Conservation (phyloP, 2,113 vertebrate species). For the Saguinus midas region DNA sequence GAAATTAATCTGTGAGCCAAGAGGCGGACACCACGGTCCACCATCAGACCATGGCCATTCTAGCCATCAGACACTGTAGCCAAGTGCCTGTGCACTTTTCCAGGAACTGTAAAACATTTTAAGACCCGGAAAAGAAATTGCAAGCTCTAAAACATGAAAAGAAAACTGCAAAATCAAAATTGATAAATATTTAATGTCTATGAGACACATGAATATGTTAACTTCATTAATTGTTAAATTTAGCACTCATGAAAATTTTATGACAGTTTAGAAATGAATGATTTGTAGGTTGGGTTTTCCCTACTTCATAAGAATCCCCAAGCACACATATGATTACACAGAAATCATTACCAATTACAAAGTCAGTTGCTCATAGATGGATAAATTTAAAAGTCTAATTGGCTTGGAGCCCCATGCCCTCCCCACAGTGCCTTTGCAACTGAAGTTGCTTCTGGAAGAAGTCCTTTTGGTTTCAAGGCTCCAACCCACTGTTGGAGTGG, state of each 20-base stretch:
- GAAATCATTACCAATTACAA: not conserved
- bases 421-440: not conserved
- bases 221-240: slow-evolving; percentile 6
- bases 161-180: slow-evolving; percentile 20
- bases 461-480: not conserved
- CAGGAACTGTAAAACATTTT: not conserved
- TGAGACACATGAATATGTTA: not conserved
- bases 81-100: not conserved
- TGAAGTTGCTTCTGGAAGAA: not conserved
- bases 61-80: not conserved
- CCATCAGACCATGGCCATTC: not conserved
- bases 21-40: accelerated
- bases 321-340: not conserved
- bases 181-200: not conserved
- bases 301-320: not conserved
- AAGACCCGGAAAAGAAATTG: not conserved
- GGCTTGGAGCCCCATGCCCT: not conserved
- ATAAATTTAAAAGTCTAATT: not conserved
- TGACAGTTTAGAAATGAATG: slow-evolving; percentile 5
- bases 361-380: not conserved
- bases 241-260: slow-evolving; percentile 46
- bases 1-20: not conserved
- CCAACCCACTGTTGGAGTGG: no score
- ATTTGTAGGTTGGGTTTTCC: not conserved
- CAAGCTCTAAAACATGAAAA: not conserved